Percentiles rank a stretch among this genome's conserved stretches.
Evolutionary conservation across 2,888 invertebrate species (phyloP).

Genomic region (Chalcis sispes): DNA sequence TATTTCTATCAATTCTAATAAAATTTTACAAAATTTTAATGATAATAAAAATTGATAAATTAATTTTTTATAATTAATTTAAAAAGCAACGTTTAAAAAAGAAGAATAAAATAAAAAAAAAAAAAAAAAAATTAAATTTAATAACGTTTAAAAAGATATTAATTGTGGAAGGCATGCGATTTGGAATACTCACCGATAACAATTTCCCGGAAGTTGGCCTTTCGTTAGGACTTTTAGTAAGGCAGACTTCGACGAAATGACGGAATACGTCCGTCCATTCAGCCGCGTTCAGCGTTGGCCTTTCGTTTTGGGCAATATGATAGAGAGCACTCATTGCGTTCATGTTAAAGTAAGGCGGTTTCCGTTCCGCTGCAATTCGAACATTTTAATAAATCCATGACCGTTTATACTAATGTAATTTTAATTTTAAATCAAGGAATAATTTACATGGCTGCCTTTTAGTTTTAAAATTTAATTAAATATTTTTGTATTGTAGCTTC

Average conservation of each 20-base stretch:
- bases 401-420: neutral
- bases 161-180: slow-evolving; percentile 40
- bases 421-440: neutral
- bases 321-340: slow-evolving; percentile 99
- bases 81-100: neutral
- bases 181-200: slow-evolving; percentile 78
- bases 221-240: slow-evolving; percentile 94
- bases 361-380: slow-evolving; percentile 88
- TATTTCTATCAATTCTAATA: neutral
- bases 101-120: slow-evolving; percentile 19
- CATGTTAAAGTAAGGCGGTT: slow-evolving; percentile 99
- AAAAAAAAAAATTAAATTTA: slow-evolving; percentile 29
- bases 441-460: neutral
- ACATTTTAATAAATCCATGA: neutral
- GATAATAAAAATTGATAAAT: neutral
- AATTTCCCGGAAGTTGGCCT: slow-evolving; percentile 92
- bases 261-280: slow-evolving; percentile 95
- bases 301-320: slow-evolving; percentile 99
- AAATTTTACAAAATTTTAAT: neutral
- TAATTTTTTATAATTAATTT: neutral
- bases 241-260: slow-evolving; percentile 96
- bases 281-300: slow-evolving; percentile 91
- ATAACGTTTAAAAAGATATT: slow-evolving; percentile 44
- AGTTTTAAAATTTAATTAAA: neutral
- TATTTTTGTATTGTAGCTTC: too few species aligned